Evolutionary conservation across 2,113 vertebrate species (phyloP).

Genomic region (Crotalus viridis): DNA sequence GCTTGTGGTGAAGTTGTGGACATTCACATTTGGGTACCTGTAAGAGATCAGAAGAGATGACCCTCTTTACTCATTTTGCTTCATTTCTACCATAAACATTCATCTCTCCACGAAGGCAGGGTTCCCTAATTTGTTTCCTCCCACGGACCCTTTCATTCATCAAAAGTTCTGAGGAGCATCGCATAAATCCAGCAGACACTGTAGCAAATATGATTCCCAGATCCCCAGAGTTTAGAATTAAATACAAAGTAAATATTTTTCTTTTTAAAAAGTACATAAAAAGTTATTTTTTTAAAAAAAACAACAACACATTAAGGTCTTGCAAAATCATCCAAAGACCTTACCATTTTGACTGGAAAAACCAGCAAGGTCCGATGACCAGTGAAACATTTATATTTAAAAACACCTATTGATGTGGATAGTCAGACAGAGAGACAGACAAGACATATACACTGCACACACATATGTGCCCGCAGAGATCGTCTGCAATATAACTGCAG

Average conservation of each 20-base stretch:
- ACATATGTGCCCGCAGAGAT: no score
- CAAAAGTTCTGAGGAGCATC: not conserved
- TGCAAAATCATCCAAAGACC: no score
- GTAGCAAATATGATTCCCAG: not conserved
- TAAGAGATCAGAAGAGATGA: not conserved
- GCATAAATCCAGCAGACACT: not conserved
- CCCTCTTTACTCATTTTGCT: not conserved
- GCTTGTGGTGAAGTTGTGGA: constrained; percentile 95
- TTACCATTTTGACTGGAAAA: no score
- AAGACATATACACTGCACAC: no score
- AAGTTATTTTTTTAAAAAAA: not conserved
- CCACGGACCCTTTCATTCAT: not conserved
- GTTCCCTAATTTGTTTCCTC: not conserved
- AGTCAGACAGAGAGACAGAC: no score
- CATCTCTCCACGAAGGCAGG: not conserved
- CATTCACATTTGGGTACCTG: constrained; percentile 92
- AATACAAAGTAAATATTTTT: not conserved
- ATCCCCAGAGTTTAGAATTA: not conserved
- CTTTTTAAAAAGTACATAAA: not conserved
- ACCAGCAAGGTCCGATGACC: no score
- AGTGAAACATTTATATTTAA: no score
- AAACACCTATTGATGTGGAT: no score
- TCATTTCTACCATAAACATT: not conserved
- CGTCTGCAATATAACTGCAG: not conserved
- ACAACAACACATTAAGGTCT: no score